Conservation (phyloP, 1,140 invertebrate genomes). For the Drosophila sproati region DNA sequence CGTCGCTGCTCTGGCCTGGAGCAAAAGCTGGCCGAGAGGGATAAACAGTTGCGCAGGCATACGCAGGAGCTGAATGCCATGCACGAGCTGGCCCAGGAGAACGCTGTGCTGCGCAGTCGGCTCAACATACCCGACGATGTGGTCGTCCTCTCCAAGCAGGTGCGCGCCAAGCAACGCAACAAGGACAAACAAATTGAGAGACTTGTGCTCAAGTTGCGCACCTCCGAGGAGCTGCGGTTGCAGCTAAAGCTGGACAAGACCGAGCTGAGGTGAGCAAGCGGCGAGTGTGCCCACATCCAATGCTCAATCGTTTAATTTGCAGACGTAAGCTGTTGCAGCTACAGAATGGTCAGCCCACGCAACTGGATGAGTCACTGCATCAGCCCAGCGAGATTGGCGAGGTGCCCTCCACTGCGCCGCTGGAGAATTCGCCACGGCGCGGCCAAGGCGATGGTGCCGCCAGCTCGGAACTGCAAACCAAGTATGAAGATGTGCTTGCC, state of each 20-base stretch:
- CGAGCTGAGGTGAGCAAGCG: constrained; percentile 61
- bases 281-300: not conserved
- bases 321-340: constrained; percentile 58
- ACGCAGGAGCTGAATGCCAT: constrained; percentile 77
- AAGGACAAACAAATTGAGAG: constrained; percentile 83
- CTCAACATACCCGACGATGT: constrained; percentile 80
- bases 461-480: constrained; percentile 70
- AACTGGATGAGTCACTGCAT: constrained; percentile 37
- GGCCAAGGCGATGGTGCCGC: constrained; percentile 73
- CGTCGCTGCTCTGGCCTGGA: constrained; percentile 71
- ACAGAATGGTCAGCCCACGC: constrained; percentile 18
- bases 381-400: constrained; percentile 69
- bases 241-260: constrained; percentile 82
- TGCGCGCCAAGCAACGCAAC: constrained; percentile 72
- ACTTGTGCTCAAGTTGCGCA: constrained; percentile 72
- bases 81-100: constrained; percentile 77
- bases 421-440: constrained; percentile 62
- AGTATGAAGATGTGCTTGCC: constrained; percentile 85
- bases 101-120: constrained; percentile 63
- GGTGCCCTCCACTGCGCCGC: constrained; percentile 49
- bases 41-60: constrained; percentile 71
- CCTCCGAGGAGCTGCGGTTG: constrained; percentile 79
- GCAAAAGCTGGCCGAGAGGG: constrained; percentile 69
- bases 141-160: constrained; percentile 69
- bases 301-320: not conserved